phyloP scores from a whole-genome alignment of 2,113 vertebrate species.

The Saccopteryx leptura region DNA sequence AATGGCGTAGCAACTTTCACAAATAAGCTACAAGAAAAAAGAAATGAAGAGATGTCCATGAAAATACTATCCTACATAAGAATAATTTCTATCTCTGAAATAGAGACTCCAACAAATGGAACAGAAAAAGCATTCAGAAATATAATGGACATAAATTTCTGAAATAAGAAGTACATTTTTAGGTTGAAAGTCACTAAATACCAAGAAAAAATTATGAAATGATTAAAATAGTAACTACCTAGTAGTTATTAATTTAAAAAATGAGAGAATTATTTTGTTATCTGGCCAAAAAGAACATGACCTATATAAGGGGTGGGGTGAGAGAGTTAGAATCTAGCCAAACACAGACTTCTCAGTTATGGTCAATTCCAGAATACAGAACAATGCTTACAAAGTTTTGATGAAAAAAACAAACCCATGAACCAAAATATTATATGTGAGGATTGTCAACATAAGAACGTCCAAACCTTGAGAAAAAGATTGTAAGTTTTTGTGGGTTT shows the following conservation, averaged over 20 bases:
- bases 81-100: background rate
- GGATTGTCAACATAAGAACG: background rate
- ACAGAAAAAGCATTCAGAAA: conserved; percentile 17
- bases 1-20: background rate
- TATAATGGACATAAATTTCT: background rate
- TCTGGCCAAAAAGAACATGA: conserved; percentile 4
- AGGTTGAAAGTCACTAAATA: background rate
- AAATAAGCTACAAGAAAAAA: background rate
- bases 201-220: background rate
- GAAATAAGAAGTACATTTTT: conserved; percentile 5
- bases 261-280: conserved; percentile 28
- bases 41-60: background rate
- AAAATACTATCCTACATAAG: background rate
- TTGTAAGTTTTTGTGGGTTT: background rate
- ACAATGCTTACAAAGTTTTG: background rate
- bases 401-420: background rate
- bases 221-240: conserved; percentile 28
- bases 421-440: background rate
- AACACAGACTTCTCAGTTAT: background rate
- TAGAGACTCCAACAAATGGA: background rate
- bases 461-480: background rate
- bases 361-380: background rate
- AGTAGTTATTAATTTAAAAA: conserved; percentile 21
- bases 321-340: background rate
- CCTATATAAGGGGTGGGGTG: background rate